Conservation (phyloP, 1,140 invertebrate species). For the Drosophila seguyi region DNA sequence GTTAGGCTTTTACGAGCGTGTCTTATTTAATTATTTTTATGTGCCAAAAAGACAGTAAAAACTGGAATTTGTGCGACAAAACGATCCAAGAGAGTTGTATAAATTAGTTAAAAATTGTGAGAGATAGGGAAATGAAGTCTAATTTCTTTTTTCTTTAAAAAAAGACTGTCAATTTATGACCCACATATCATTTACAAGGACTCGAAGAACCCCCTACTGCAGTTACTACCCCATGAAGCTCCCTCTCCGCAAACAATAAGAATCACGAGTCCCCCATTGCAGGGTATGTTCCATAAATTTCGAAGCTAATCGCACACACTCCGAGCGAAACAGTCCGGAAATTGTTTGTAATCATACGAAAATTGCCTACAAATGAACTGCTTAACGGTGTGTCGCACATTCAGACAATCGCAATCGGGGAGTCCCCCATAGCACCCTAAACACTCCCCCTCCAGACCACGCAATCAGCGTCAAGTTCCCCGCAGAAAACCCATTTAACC, state of each 20-base stretch:
- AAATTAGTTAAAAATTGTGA: slow-evolving; percentile 50
- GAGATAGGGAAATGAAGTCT: slow-evolving; percentile 1
- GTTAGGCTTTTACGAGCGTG: slow-evolving; percentile 56
- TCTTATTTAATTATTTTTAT: slow-evolving; percentile 80
- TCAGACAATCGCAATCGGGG: slow-evolving; percentile 45
- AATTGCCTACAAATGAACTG: slow-evolving; percentile 82
- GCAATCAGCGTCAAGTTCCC: slow-evolving; percentile 9
- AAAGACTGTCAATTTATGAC: slow-evolving; percentile 51
- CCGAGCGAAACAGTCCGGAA: slow-evolving; percentile 39
- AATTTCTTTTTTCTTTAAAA: slow-evolving; percentile 18
- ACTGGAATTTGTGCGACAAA: slow-evolving; percentile 33
- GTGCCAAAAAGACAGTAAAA: slow-evolving; percentile 45
- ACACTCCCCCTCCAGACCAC: background rate
- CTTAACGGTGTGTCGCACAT: slow-evolving; percentile 79
- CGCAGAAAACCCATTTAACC: slow-evolving; percentile 60
- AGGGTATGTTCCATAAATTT: slow-evolving; percentile 68
- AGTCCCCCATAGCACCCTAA: slow-evolving; percentile 7
- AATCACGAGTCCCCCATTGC: slow-evolving; percentile 57
- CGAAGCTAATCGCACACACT: slow-evolving; percentile 66
- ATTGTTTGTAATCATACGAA: slow-evolving; percentile 76
- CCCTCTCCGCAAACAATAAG: slow-evolving; percentile 61
- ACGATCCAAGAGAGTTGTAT: slow-evolving; percentile 49
- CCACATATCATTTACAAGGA: slow-evolving; percentile 44
- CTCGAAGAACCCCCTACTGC: background rate
- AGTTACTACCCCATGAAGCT: background rate